These are phyloP conservation scores for Whitmania pigra DNA, from an alignment of 1,140 invertebrate genomes.

Conservation along the genomic window DNA sequence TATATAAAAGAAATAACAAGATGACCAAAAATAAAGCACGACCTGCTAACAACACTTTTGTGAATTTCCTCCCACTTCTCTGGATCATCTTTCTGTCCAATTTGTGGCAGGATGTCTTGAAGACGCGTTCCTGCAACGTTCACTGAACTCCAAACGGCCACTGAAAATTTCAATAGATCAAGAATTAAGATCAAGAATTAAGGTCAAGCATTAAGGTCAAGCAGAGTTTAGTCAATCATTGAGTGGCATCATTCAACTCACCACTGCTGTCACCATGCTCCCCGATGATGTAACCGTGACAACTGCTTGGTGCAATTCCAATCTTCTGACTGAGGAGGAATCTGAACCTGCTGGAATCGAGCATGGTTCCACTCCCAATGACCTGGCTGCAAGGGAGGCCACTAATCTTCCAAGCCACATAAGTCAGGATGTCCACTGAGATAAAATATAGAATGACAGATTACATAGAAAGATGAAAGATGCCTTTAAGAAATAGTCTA, in stretches of 20 bases:
- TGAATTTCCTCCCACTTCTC: constrained; percentile 68
- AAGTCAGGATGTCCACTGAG: constrained; percentile 69
- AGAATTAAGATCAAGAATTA: no score
- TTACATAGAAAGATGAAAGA: no score
- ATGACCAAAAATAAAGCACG: constrained; percentile 22
- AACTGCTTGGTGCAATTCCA: constrained; percentile 62
- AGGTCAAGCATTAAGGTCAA: no score
- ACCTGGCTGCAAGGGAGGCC: constrained; percentile 71
- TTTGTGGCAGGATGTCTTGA: constrained; percentile 58
- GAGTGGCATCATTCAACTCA: constrained; percentile 33
- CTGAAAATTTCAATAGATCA: constrained; percentile 44
- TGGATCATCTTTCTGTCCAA: constrained; percentile 62
- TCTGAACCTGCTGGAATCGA: constrained; percentile 77
- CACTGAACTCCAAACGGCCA: constrained; percentile 84
- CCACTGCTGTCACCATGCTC: constrained; percentile 70
- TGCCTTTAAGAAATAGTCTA: no score
- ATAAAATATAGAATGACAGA: constrained; percentile 11
- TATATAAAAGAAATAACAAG: constrained; percentile 30
- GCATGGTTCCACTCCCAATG: constrained; percentile 77
- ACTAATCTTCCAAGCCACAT: constrained; percentile 79
- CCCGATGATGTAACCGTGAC: constrained; percentile 77
- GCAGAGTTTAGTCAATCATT: no score
- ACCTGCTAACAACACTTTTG: constrained; percentile 60
- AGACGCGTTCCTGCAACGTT: constrained; percentile 75
- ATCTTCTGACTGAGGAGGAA: constrained; percentile 72